Evolutionary conservation across 2,113 vertebrate species (phyloP), one percentile per base, ranked within the genome.

Genomic region (Pteropus alecto): DNA sequence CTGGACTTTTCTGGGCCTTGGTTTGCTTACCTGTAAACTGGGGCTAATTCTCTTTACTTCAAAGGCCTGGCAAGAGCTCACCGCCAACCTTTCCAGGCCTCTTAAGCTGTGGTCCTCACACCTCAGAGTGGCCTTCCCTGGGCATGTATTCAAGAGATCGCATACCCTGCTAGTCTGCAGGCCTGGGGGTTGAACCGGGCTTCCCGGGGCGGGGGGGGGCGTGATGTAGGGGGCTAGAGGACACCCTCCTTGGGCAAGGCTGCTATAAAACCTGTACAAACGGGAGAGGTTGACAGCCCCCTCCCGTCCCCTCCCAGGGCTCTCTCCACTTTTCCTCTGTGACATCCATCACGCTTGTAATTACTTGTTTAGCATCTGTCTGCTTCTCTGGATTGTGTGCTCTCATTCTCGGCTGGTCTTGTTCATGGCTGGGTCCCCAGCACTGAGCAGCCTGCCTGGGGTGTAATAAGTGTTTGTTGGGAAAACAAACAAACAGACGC

Each of bases 301-400:
- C 77, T 78, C 6, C 54, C 1, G 28, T 67, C 35, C n/a, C 82
- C 68, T 94, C 61, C 78, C 19, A 6, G 93, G 88, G 76, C 63
- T 86, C 67, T 7, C 61, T 65, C 58, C 51, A 82, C 93, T 51
- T 77, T 74, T 74, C 81, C 82, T 90, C 15, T 41, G 78, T 43
- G 93, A 95, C 93, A 97, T 96, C 86, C 89, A 96, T 97, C 96
- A 96, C 0, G 18, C 93, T 95, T 94, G 83, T 97, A 97, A 98
- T 97, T 95, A 94, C 97, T 96, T 97, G 97, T 94, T 95, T 60
- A 93, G 96, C 97, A 97, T 97, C 96, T 97, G 97, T 97, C 96
- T 93, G 92, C 95, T 82, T 96, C 95, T 96, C 96, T 94, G 95
- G 94, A 95, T 86, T 86, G 93, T n/a, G 2, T 2, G 35, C 43